Evolutionary conservation across 2,888 invertebrate species (phyloP).

Genomic region (Orthonychiurus folsomi): DNA sequence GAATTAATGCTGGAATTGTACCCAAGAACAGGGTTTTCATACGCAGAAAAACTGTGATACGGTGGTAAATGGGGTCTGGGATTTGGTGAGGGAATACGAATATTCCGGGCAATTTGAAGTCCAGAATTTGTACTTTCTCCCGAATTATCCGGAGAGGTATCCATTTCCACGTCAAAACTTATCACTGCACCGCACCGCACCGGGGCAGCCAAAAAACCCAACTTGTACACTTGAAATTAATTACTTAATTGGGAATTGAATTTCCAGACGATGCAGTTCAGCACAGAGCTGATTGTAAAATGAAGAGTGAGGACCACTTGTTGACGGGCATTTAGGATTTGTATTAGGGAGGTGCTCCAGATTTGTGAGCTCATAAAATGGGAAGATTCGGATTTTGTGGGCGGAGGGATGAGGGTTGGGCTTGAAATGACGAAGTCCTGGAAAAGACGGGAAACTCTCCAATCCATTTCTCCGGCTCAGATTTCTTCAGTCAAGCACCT

Average conservation of each 20-base stretch:
- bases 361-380: not conserved
- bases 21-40: not conserved
- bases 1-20: not conserved
- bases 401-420: not conserved
- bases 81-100: not conserved
- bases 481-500: not conserved
- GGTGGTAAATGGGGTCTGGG: not conserved
- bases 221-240: not conserved
- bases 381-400: not conserved
- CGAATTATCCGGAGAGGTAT: not conserved
- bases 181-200: not conserved
- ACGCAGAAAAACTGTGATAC: not conserved
- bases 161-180: too few species aligned
- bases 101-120: not conserved
- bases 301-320: not conserved
- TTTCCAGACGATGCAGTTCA: not conserved
- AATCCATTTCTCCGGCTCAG: not conserved
- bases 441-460: not conserved
- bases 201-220: not conserved
- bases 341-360: too few species aligned
- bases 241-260: not conserved
- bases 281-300: not conserved
- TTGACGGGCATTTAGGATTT: not conserved
- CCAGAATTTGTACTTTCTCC: not conserved
- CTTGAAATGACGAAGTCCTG: not conserved